A percentile compares a stretch with the other conserved stretches of the same genome.
These are phyloP conservation scores for Botia almorhae DNA, from an alignment of 2,797 vertebrate species.

Conservation along the genomic window DNA sequence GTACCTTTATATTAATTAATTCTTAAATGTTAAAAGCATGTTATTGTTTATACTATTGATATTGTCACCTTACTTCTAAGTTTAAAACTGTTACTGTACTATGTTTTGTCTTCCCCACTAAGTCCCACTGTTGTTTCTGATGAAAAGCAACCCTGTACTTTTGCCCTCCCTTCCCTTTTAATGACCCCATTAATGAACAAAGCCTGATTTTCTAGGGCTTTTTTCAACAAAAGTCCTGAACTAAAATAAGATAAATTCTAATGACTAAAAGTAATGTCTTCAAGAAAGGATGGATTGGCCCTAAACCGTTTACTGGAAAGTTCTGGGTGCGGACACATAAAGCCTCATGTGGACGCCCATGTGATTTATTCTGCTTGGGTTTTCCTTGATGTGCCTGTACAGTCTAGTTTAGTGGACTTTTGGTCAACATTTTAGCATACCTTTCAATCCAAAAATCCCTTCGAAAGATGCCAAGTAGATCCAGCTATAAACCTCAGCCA, in stretches of 20 bases:
- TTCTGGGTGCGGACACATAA: not conserved
- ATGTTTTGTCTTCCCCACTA: constrained; percentile 49
- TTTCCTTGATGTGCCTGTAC: too few species aligned
- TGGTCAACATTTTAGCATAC: not conserved
- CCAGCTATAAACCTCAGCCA: not conserved
- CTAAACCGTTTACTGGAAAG: not conserved
- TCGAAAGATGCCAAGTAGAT: not conserved
- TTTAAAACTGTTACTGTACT: constrained; percentile 57
- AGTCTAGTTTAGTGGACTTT: not conserved
- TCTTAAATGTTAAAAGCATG: constrained; percentile 59
- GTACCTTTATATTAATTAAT: not conserved
- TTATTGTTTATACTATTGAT: constrained; percentile 58
- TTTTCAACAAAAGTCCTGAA: constrained; percentile 42
- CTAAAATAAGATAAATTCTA: constrained; percentile 1
- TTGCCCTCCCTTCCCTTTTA: constrained; percentile 44
- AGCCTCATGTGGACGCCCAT: not conserved
- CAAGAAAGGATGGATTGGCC: constrained; percentile 29
- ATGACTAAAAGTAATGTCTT: constrained; percentile 10
- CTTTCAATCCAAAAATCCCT: not conserved
- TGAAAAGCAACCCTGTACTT: constrained; percentile 25
- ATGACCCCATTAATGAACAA: constrained; percentile 51
- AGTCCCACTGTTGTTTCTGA: constrained; percentile 54
- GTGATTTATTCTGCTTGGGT: constrained; percentile 7
- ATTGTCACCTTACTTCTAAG: constrained; percentile 57
- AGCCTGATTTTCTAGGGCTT: constrained; percentile 25